Evolutionary conservation across 2,888 invertebrate genomes (phyloP).

Genomic region (Lycocerus yunnanus): DNA sequence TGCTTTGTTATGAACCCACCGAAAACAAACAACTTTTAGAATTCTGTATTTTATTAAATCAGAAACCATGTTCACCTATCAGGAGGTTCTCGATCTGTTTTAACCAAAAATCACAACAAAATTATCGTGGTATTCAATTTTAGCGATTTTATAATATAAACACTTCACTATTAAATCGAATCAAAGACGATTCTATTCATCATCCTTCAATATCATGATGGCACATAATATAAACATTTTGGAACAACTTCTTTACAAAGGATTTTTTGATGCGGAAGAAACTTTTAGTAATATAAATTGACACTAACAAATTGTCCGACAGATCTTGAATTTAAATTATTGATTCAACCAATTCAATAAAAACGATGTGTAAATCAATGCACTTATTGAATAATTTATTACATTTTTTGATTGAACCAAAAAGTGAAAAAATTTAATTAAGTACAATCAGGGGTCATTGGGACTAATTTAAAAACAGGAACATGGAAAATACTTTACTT

Average conservation of each 20-base stretch:
- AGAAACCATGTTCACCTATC: background rate
- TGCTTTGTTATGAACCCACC: background rate
- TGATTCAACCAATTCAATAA: background rate
- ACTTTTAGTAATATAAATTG: background rate
- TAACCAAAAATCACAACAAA: background rate
- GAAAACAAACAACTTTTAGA: background rate
- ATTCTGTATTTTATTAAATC: background rate
- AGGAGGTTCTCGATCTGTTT: background rate
- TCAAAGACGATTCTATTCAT: background rate
- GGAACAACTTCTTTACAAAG: background rate
- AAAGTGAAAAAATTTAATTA: background rate
- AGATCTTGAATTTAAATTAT: background rate
- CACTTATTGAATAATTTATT: background rate
- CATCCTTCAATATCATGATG: background rate
- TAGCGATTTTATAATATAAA: background rate
- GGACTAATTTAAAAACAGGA: background rate
- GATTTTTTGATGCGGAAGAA: background rate
- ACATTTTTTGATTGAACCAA: background rate
- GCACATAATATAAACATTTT: background rate
- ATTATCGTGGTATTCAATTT: background rate
- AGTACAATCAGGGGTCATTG: background rate
- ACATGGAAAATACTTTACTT: background rate
- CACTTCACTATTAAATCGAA: background rate
- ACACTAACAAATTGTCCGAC: background rate
- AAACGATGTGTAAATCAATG: background rate